Evolutionary conservation across 2,113 vertebrate genomes (phyloP).

Genomic region (Phainopepla nitens): DNA sequence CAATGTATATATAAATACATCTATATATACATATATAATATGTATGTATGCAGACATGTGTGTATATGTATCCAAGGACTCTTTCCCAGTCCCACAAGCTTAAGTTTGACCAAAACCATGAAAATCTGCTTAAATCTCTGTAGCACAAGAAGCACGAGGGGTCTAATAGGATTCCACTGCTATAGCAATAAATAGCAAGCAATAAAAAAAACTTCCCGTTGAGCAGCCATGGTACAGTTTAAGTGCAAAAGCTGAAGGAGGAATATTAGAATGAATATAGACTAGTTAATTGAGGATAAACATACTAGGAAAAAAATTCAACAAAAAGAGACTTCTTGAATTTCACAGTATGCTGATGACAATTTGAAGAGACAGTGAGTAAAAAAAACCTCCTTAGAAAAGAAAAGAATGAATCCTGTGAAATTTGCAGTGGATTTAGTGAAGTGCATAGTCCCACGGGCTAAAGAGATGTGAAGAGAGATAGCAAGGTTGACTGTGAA

Average conservation of each 20-base stretch:
- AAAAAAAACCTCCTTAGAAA: not conserved
- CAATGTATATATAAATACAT: not conserved
- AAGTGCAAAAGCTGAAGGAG: not conserved
- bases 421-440: slow-evolving; percentile 8
- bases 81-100: not conserved
- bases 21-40: too few relatives aligned
- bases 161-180: not conserved
- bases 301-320: not conserved
- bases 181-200: not conserved
- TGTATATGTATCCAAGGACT: fast-evolving
- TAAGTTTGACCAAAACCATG: not conserved
- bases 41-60: not conserved
- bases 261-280: not conserved
- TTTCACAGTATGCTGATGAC: not conserved
- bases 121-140: not conserved
- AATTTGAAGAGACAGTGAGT: not conserved
- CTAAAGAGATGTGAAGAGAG: not conserved
- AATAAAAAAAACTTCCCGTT: not conserved
- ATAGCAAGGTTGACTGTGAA: not conserved
- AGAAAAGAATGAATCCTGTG: not conserved
- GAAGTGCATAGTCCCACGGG: not conserved
- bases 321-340: not conserved
- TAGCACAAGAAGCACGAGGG: not conserved
- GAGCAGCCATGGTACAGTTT: not conserved
- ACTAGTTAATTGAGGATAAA: not conserved